A percentile compares a stretch with the other conserved stretches of the same genome.
Conservation (phyloP, 2,113 vertebrate species). For the Bungarus multicinctus region DNA sequence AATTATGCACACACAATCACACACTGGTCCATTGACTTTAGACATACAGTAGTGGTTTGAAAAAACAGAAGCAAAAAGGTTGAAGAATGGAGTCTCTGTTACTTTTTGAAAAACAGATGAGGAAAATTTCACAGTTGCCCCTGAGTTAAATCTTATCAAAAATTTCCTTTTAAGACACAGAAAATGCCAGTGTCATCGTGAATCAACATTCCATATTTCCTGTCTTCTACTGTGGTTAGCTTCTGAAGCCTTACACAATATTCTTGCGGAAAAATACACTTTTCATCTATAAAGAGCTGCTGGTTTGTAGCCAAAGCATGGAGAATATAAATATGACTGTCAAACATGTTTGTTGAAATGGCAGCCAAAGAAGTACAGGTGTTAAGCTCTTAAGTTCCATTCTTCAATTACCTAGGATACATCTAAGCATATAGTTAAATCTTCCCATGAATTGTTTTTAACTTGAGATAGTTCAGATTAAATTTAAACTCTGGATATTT, state of each 20-base stretch:
- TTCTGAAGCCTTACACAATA: slow-evolving; percentile 3
- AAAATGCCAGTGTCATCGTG: slow-evolving; percentile 22
- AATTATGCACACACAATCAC: neutral
- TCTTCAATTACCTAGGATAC: neutral
- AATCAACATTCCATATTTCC: slow-evolving; percentile 36
- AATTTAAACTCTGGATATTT: neutral
- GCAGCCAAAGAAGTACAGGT: neutral
- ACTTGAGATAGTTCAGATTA: neutral
- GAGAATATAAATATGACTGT: neutral
- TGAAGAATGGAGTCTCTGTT: neutral
- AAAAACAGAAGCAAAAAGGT: neutral
- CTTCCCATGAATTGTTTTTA: neutral
- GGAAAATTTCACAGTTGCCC: neutral
- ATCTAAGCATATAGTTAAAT: neutral
- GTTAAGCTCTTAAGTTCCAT: neutral
- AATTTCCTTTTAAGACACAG: slow-evolving; percentile 30
- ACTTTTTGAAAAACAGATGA: neutral
- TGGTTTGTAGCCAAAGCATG: neutral
- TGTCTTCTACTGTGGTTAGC: neutral
- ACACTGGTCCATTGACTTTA: neutral
- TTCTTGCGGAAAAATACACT: neutral
- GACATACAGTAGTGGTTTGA: neutral
- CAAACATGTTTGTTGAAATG: neutral
- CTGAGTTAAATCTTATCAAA: slow-evolving; percentile 22
- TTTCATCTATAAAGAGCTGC: neutral